phyloP scores from a whole-genome alignment of 2,113 vertebrate species.

The Entosphenus tridentatus region DNA sequence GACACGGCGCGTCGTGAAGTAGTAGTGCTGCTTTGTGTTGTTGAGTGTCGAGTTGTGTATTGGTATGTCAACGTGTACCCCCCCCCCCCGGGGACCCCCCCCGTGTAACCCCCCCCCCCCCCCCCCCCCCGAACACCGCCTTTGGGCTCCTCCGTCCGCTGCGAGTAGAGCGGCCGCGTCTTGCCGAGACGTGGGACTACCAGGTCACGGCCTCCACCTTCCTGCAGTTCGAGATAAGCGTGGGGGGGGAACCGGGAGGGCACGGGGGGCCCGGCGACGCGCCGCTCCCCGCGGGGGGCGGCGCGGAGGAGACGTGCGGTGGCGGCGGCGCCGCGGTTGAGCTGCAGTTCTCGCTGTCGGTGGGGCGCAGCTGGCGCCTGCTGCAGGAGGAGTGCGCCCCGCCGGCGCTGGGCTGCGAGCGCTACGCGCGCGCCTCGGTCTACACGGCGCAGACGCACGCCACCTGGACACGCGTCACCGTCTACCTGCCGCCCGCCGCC shows the following conservation, averaged over 20 bases:
- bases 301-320: no score
- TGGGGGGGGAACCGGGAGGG: constrained; percentile 69
- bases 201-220: constrained; percentile 71
- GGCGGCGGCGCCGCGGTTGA: constrained; percentile 32
- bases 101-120: constrained; percentile 9
- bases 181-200: constrained; percentile 94
- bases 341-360: constrained; percentile 72
- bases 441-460: constrained; percentile 68
- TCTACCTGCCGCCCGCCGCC: constrained; percentile 47
- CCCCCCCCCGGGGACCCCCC: no score
- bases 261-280: no score
- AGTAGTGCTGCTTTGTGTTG: no score
- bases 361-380: constrained; percentile 62
- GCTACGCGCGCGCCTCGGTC: constrained; percentile 63
- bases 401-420: constrained; percentile 70
- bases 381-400: constrained; percentile 78
- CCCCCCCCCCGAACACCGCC: background rate
- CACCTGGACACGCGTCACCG: constrained; percentile 68
- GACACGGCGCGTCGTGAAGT: no score
- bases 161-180: constrained; percentile 52
- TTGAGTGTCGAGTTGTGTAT: no score
- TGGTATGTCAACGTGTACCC: no score
- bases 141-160: no score
- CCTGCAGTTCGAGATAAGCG: constrained; percentile 79
- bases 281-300: no score